phyloP scores from a whole-genome alignment of 2,113 vertebrate species.

The Crotalus viridis region DNA sequence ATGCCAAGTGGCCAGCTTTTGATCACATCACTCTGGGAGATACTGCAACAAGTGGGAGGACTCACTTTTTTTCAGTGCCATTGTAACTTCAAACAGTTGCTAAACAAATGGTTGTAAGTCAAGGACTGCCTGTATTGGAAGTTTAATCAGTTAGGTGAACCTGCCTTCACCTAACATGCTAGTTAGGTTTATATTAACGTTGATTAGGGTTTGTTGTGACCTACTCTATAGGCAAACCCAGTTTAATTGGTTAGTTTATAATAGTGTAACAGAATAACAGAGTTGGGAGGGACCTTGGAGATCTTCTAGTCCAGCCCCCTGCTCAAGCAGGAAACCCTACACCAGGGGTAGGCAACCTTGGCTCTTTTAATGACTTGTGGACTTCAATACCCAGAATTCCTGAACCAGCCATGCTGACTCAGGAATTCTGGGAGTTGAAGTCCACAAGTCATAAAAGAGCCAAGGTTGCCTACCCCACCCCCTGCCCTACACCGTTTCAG shows the following conservation, averaged over 20 bases:
- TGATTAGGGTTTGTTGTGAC: background rate
- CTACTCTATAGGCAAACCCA: background rate
- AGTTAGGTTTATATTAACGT: background rate
- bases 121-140: background rate
- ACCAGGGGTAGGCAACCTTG: no score
- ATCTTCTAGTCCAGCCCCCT: no score
- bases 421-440: no score
- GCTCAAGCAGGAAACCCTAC: no score
- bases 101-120: background rate
- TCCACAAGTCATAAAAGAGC: no score
- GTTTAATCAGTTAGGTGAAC: background rate
- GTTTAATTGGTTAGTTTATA: background rate
- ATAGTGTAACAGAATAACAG: no score
- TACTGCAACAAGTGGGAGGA: background rate
- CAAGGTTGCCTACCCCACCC: no score
- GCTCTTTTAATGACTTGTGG: no score
- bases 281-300: no score
- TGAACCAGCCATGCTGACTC: no score
- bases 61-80: background rate
- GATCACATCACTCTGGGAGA: background rate
- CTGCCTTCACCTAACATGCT: background rate
- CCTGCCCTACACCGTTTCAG: background rate
- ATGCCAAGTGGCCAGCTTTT: background rate
- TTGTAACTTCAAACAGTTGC: background rate
- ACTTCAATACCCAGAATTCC: no score